A percentile compares a stretch with the other conserved stretches of the same genome.
Conservation (phyloP, 2,797 vertebrate species). For the Acanthopagrus latus region DNA sequence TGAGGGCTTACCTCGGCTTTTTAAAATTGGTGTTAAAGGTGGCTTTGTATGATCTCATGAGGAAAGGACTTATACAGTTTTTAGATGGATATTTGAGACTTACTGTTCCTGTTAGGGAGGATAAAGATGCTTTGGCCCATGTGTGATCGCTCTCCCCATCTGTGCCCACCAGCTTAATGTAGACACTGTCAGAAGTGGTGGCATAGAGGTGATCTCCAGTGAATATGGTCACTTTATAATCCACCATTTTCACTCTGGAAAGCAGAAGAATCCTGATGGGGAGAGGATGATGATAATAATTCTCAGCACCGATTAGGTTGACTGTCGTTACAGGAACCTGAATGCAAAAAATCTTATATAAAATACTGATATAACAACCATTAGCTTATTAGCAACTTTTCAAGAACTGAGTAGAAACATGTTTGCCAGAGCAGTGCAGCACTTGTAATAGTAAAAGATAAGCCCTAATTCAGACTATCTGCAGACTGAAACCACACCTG, state of each 20-base stretch:
- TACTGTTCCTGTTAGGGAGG: slow-evolving; percentile 42
- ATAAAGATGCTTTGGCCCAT: fast-evolving
- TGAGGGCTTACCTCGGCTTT: neutral
- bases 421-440: too few species aligned
- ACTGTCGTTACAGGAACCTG: too few species aligned
- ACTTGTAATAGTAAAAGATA: too few species aligned
- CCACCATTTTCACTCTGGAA: neutral
- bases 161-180: too few species aligned
- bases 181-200: slow-evolving; percentile 55
- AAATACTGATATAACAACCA: neutral
- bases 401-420: too few species aligned
- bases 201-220: fast-evolving
- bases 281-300: neutral
- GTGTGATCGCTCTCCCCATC: neutral
- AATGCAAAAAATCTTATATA: neutral
- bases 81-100: slow-evolving; percentile 36
- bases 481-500: too few species aligned
- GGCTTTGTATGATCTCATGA: neutral
- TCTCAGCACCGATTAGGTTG: neutral
- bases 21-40: neutral
- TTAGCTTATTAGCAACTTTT: too few species aligned
- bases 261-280: slow-evolving; percentile 3
- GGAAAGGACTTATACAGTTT: neutral
- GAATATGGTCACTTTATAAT: slow-evolving; percentile 53
- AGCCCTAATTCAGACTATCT: too few species aligned